Conservation (phyloP, 2,888 invertebrate genomes). For the Hirtodrosophila alboralis region DNA sequence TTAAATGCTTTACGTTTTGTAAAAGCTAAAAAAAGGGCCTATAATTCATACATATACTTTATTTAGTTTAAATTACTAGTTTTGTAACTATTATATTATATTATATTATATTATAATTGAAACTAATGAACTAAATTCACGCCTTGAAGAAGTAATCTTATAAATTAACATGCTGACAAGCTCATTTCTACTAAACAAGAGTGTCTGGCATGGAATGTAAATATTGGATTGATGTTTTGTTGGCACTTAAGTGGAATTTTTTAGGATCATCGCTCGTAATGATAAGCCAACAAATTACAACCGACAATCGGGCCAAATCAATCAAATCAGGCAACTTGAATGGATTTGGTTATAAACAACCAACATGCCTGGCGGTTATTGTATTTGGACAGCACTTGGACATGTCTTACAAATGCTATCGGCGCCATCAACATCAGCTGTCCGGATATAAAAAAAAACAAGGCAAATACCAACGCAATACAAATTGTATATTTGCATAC, state of each 20-base stretch:
- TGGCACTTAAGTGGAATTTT: constrained; percentile 19
- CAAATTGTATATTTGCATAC: constrained; percentile 65
- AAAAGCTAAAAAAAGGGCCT: too few species aligned
- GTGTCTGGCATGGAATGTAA: constrained; percentile 12
- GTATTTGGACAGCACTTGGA: constrained; percentile 57
- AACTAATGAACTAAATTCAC: too few species aligned
- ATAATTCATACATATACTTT: too few species aligned
- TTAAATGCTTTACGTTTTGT: too few species aligned
- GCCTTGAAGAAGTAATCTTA: too few species aligned
- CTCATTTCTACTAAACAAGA: constrained; percentile 11
- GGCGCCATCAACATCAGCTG: constrained; percentile 58
- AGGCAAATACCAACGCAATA: constrained; percentile 26
- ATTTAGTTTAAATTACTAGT: too few species aligned
- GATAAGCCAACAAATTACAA: constrained; percentile 63
- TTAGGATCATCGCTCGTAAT: constrained; percentile 45
- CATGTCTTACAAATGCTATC: constrained; percentile 37
- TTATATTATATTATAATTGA: too few species aligned
- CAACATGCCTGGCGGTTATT: constrained; percentile 24
- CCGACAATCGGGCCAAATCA: constrained; percentile 55
- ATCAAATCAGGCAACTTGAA: constrained; percentile 51
- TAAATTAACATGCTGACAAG: background rate
- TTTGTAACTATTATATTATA: too few species aligned
- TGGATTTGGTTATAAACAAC: constrained; percentile 10
- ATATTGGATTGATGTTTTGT: constrained; percentile 23
- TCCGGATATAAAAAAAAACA: constrained; percentile 50